Evolutionary conservation across 1,140 invertebrate genomes (phyloP).

Genomic region (Drosophila yakuba): DNA sequence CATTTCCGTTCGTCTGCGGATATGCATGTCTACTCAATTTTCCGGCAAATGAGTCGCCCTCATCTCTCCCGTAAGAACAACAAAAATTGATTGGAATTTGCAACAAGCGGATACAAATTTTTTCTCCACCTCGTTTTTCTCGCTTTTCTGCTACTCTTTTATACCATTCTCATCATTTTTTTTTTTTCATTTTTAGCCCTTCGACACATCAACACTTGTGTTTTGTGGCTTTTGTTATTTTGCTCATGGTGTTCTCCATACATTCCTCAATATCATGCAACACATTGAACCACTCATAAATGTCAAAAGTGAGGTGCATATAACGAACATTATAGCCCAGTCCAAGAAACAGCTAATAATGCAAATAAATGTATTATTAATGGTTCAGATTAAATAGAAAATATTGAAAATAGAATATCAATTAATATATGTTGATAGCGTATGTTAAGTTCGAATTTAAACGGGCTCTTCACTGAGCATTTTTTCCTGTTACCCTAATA

Average conservation of each 20-base stretch:
- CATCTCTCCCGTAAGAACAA: slow-evolving; percentile 46
- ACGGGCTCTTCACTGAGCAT: not conserved
- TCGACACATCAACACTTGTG: slow-evolving; percentile 65
- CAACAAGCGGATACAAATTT: slow-evolving; percentile 67
- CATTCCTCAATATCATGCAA: not conserved
- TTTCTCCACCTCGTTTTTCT: slow-evolving; percentile 25
- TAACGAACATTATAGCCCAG: too few relatives aligned
- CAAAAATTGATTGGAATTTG: slow-evolving; percentile 80
- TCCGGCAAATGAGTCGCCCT: slow-evolving; percentile 72
- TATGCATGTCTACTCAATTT: slow-evolving; percentile 82
- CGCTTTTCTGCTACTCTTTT: slow-evolving; percentile 26
- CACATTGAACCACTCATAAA: slow-evolving; percentile 40
- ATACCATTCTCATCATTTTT: not conserved
- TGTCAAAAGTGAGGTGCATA: slow-evolving; percentile 30
- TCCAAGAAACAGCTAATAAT: too few relatives aligned
- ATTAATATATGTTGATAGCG: too few relatives aligned
- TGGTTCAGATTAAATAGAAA: too few relatives aligned
- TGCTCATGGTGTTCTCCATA: slow-evolving; percentile 7
- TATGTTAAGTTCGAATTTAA: not conserved
- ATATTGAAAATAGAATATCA: too few relatives aligned
- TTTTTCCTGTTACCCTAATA: slow-evolving; percentile 7
- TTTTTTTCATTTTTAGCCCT: slow-evolving; percentile 7
- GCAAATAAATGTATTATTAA: too few relatives aligned
- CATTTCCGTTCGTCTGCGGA: slow-evolving; percentile 68
- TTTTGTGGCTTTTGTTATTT: slow-evolving; percentile 58